These are phyloP conservation scores for Anoplius nigerrimus DNA, from an alignment of 2,888 invertebrate genomes.

Conservation along the genomic window DNA sequence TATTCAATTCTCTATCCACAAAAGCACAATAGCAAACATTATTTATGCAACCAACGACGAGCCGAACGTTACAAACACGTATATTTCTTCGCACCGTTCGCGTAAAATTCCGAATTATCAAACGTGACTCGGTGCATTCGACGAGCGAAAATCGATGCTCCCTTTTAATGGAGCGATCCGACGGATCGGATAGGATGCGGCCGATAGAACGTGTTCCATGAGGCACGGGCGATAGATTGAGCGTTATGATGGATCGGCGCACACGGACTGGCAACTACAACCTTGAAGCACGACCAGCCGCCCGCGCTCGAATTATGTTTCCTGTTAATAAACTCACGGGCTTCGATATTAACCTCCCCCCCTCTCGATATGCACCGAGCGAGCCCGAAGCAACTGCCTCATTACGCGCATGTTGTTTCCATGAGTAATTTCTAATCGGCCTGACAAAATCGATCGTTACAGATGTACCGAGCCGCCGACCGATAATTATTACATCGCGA, in stretches of 20 bases:
- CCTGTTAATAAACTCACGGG: slow-evolving; percentile 33
- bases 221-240: slow-evolving; percentile 45
- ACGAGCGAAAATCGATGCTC: slow-evolving; percentile 15
- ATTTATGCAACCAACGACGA: too few relatives aligned
- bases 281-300: neutral
- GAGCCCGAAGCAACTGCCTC: neutral
- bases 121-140: slow-evolving; percentile 31
- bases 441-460: too few relatives aligned
- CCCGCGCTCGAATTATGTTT: slow-evolving; percentile 24
- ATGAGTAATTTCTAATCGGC: too few relatives aligned
- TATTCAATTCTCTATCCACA: too few relatives aligned
- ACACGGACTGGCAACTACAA: slow-evolving; percentile 18
- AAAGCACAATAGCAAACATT: too few relatives aligned
- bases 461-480: too few relatives aligned
- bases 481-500: too few relatives aligned
- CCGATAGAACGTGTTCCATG: slow-evolving; percentile 36
- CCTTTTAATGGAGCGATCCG: slow-evolving; percentile 46
- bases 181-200: slow-evolving; percentile 31
- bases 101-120: neutral
- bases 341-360: slow-evolving; percentile 25
- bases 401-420: neutral
- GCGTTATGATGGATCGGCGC: slow-evolving; percentile 51
- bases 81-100: too few relatives aligned
- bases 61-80: too few relatives aligned
- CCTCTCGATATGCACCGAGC: neutral